Conservation (phyloP, 1,140 invertebrate species). For the Calephelis nemesis region DNA sequence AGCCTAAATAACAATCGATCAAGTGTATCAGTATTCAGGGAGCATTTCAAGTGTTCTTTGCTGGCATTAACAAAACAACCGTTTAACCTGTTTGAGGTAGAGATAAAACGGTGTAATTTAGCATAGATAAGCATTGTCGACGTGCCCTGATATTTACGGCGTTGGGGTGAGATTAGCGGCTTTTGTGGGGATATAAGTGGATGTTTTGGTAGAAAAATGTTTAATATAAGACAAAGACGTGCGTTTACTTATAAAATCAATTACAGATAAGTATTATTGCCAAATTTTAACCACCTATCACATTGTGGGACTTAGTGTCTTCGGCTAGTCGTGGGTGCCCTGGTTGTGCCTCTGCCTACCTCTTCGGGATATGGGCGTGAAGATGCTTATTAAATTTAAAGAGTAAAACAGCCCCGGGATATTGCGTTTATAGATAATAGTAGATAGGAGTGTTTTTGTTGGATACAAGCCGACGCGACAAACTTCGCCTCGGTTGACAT, state of each 20-base stretch:
- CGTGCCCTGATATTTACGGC: conserved; percentile 16
- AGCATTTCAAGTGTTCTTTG: conserved; percentile 36
- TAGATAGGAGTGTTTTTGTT: no score
- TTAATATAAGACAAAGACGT: neutral
- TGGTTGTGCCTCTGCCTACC: no score
- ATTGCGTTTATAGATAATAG: no score
- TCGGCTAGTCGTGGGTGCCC: no score
- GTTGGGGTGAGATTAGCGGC: conserved; percentile 16
- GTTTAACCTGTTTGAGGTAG: conserved; percentile 54
- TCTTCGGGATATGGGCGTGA: no score
- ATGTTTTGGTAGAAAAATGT: conserved; percentile 3
- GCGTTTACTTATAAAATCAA: neutral
- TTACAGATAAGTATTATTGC: no score
- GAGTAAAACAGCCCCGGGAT: no score
- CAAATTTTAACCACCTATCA: no score
- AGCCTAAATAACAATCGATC: conserved; percentile 24
- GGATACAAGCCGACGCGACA: no score
- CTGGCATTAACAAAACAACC: conserved; percentile 56
- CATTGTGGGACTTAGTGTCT: no score
- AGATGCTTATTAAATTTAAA: no score
- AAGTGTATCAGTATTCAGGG: conserved; percentile 48
- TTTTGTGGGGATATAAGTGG: conserved; percentile 16
- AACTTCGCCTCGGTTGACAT: no score
- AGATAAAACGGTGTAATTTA: conserved; percentile 55
- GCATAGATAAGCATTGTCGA: conserved; percentile 52